Base-by-base conservation (phyloP, 1,140 invertebrate species). In the Meteorus sp. region DNA sequence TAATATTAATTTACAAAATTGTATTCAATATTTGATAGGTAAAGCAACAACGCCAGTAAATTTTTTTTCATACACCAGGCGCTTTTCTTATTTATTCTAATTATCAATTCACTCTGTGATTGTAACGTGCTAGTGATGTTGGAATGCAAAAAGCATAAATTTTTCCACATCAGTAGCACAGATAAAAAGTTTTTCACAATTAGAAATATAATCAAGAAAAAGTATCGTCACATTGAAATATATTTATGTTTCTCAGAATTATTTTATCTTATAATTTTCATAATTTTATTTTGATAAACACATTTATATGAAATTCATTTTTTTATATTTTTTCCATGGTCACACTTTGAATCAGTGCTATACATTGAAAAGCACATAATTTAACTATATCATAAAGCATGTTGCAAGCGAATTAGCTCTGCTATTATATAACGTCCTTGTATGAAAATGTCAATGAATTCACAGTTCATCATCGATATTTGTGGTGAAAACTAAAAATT, bases 21-120 rank as follows among this genome's bases (percentile, higher is more conserved):
- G 3, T 39, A n/a, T 39, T n/a, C 11, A 39, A n/a, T 39, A 3
- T 15, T n/a, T 39, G 11, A 39, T 39, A 39, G 35, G 15, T 39
- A 39, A 39, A 39, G 35, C 35, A 13, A 39, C 4, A 39, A 39
- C 11, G 35, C 11, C 35, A 15, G 15, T 13, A 23, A 48, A 48
- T 48, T 44, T 41, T 41, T 33, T 33, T 33, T 33, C 13, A n/a
- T 39, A 11, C n/a, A n/a, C n/a, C n/a, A n/a, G n/a, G n/a, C n/a
- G 35, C 35, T 7, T n/a, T 39, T 44, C 1, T 7, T 53, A 15
- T 15, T 29, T 53, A 3, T 33, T 35, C 8, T 55, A 31, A 9
- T 15, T 20, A 56, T 56, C 53, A 56, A 56, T 56, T 56, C 37
- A 44, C 53, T 25, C 39, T 29, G 53, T 56, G 53, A 56, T 56